A percentile compares a stretch with the other conserved stretches of the same genome.
Evolutionary conservation across 2,888 invertebrate species (phyloP).

Genomic region (Leucoma salicis): DNA sequence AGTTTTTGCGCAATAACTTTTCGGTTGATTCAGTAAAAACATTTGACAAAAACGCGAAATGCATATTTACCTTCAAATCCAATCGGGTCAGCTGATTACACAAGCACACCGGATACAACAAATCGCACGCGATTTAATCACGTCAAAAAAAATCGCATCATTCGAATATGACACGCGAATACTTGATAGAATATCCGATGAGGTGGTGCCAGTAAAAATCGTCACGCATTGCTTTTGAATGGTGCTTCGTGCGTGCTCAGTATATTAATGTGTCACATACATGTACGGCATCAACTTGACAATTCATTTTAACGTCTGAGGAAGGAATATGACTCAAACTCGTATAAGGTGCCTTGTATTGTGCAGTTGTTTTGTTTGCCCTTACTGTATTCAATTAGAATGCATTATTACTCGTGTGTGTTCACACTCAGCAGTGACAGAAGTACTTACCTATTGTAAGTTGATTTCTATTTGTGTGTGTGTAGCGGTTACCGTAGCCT

Average conservation of each 20-base stretch:
- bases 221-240: conserved; percentile 44
- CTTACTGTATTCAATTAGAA: too few relatives aligned
- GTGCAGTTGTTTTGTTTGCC: background rate
- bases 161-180: conserved; percentile 16
- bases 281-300: conserved; percentile 9
- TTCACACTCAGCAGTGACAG: too few relatives aligned
- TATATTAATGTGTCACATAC: conserved; percentile 23
- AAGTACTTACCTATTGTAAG: too few relatives aligned
- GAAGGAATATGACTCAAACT: conserved; percentile 7
- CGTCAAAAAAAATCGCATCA: conserved; percentile 12
- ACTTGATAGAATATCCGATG: conserved; percentile 34
- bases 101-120: conserved; percentile 13
- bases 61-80: conserved; percentile 4
- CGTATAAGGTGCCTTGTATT: conserved; percentile 2
- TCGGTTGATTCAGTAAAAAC: background rate
- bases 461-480: too few relatives aligned
- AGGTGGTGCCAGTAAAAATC: conserved; percentile 39
- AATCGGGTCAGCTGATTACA: conserved; percentile 15
- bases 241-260: conserved; percentile 39
- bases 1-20: too few relatives aligned
- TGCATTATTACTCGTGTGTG: too few relatives aligned
- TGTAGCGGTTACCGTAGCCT: too few relatives aligned
- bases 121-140: conserved; percentile 13
- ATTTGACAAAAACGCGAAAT: background rate
- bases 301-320: conserved; percentile 17